These are phyloP conservation scores for Aphelinus certus DNA, from an alignment of 1,140 invertebrate species.

Conservation along the genomic window DNA sequence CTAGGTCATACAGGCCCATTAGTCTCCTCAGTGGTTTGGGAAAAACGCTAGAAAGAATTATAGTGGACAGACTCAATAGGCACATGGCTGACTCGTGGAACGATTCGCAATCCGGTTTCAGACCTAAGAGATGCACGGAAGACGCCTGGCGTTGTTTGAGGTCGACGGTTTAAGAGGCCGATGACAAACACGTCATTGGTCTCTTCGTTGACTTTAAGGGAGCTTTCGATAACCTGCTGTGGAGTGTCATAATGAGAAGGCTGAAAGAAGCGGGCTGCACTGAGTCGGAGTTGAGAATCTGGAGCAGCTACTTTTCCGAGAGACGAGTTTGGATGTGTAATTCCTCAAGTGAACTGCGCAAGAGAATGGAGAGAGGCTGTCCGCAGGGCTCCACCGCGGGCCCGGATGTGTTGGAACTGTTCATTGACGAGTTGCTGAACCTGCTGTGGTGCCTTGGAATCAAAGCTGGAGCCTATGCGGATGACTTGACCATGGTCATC, in stretches of 20 bases:
- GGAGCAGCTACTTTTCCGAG: not conserved
- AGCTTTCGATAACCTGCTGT: conserved; percentile 56
- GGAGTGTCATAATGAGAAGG: conserved; percentile 45
- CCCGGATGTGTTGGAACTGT: not conserved
- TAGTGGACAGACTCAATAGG: conserved; percentile 31
- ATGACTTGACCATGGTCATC: not conserved
- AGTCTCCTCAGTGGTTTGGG: conserved; percentile 46
- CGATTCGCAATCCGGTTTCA: conserved; percentile 33
- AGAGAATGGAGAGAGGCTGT: no score
- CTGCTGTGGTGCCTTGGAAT: not conserved
- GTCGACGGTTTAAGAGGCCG: not conserved
- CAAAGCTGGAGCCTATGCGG: not conserved
- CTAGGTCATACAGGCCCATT: conserved; percentile 51
- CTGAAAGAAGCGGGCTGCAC: conserved; percentile 25
- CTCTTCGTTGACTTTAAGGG: conserved; percentile 59
- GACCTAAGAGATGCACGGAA: conserved; percentile 32
- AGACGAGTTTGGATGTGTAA: not conserved
- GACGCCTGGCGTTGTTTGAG: conserved; percentile 29
- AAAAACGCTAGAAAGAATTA: conserved; percentile 49
- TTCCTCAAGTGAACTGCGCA: no score
- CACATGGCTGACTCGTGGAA: conserved; percentile 9
- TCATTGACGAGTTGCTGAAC: not conserved
- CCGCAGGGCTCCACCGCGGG: not conserved
- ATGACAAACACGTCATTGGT: conserved; percentile 43
- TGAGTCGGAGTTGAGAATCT: not conserved